A percentile compares a stretch with the other conserved stretches of the same genome.
Evolutionary conservation across 30 jellyfish, hydroid and myxozoan genomes (phyloP).

Genomic region (Chrysaora quinquecirrha): DNA sequence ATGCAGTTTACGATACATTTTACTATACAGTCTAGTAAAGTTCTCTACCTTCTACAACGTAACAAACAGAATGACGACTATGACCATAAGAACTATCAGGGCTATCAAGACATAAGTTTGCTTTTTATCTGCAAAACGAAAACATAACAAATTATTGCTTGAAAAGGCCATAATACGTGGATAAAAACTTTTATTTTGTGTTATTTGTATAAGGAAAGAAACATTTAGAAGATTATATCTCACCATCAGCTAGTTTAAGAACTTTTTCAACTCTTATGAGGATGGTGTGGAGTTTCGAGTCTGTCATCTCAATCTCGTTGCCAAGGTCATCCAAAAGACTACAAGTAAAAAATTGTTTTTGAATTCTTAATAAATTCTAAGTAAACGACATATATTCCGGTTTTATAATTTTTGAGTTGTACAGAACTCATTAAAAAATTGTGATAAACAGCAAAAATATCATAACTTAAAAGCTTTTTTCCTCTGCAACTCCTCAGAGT

Average conservation of each 20-base stretch:
- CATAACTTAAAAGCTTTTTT: too few species aligned
- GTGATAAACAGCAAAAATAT: too few species aligned
- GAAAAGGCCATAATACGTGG: neutral
- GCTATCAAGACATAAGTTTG: conserved; percentile 95
- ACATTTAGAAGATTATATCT: conserved; percentile 1
- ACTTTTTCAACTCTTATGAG: conserved; percentile 96
- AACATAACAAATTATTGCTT: neutral
- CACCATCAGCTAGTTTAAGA: conserved; percentile 93
- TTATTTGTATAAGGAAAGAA: neutral
- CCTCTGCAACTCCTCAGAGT: too few species aligned
- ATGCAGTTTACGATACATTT: too few species aligned
- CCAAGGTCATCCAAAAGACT: conserved; percentile 94
- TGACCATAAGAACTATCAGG: conserved; percentile 73
- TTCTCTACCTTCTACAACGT: too few species aligned
- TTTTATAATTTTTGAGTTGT: too few species aligned
- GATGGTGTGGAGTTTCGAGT: conserved; percentile 94
- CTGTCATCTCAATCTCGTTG: conserved; percentile 94
- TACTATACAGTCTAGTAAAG: too few species aligned
- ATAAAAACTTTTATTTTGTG: neutral
- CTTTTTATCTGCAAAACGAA: conserved; percentile 79
- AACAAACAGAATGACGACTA: conserved; percentile 83
- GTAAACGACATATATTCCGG: too few species aligned
- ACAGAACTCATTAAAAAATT: too few species aligned
- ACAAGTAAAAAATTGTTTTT: too few species aligned
- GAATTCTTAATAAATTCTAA: too few species aligned